A percentile compares a stretch with the other conserved stretches of the same genome.
Evolutionary conservation across 2,888 invertebrate species (phyloP).

Genomic region (Deroplatys truncata): DNA sequence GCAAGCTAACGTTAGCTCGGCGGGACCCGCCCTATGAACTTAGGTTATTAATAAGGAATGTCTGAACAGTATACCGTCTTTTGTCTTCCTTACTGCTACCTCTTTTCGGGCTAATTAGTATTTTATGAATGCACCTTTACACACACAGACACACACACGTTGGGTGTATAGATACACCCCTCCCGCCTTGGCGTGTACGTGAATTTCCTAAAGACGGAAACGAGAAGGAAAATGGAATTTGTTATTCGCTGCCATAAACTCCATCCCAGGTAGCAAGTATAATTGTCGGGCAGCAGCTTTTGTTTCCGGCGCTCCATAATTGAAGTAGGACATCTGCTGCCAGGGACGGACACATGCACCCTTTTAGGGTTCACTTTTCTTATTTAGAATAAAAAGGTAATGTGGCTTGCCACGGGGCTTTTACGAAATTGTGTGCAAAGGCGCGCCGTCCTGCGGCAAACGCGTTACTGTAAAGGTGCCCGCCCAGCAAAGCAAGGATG

Average conservation of each 20-base stretch:
- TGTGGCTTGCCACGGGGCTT: neutral
- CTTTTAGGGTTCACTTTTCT: neutral
- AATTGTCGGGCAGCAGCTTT: neutral
- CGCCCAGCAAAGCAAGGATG: too few relatives aligned
- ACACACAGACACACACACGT: too few relatives aligned
- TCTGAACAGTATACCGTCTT: constrained; percentile 6
- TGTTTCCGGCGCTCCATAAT: neutral
- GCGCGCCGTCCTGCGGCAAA: too few relatives aligned
- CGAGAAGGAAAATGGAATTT: constrained; percentile 4
- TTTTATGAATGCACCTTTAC: constrained; percentile 29
- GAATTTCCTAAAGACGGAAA: neutral
- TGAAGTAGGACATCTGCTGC: neutral
- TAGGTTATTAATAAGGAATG: constrained; percentile 28
- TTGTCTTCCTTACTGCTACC: constrained; percentile 24
- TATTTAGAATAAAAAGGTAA: neutral
- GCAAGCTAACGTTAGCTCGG: neutral
- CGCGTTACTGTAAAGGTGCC: too few relatives aligned
- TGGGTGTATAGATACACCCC: neutral
- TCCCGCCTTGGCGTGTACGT: neutral
- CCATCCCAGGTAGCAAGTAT: neutral
- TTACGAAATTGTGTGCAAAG: neutral
- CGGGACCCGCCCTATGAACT: neutral
- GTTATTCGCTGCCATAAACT: neutral
- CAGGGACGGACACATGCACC: neutral
- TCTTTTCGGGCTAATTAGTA: constrained; percentile 27